phyloP scores from a whole-genome alignment of 2,797 vertebrate genomes.

The Karalla daura region DNA sequence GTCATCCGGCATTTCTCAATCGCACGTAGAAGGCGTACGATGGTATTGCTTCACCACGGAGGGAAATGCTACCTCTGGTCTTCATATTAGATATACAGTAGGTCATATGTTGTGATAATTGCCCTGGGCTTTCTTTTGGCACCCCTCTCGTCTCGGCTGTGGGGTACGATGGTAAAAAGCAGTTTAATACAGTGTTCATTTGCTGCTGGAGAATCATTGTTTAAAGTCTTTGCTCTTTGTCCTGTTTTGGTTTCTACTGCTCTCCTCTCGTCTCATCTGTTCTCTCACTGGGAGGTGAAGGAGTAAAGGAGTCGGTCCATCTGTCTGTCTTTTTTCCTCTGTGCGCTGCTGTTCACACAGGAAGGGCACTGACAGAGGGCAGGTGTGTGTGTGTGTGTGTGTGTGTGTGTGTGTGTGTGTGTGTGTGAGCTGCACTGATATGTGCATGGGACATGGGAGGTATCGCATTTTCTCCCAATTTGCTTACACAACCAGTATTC shows the following conservation, averaged over 20 bases:
- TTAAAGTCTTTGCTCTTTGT: not conserved
- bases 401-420: constrained; percentile 16
- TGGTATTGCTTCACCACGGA: too few relatives aligned
- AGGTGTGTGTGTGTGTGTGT: constrained; percentile 45
- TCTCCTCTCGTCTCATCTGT: constrained; percentile 73
- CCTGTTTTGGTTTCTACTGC: not conserved
- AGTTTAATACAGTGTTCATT: constrained; percentile 17
- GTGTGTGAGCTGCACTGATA: constrained; percentile 17
- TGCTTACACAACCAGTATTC: constrained; percentile 8
- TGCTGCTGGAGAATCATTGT: constrained; percentile 13
- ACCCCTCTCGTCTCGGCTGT: too few relatives aligned
- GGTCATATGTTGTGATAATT: too few relatives aligned
- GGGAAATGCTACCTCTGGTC: too few relatives aligned
- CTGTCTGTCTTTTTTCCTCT: constrained; percentile 77
- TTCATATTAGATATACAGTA: too few relatives aligned
- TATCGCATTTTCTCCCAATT: constrained; percentile 2
- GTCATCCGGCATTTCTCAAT: too few relatives aligned
- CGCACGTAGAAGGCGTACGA: too few relatives aligned
- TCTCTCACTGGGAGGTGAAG: constrained; percentile 76
- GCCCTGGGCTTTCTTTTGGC: too few relatives aligned
- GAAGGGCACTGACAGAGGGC: constrained; percentile 77
- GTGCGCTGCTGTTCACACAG: constrained; percentile 78
- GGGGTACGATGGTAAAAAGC: not conserved
- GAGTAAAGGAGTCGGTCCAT: constrained; percentile 77
- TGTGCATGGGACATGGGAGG: not conserved